Evolutionary conservation across 2,113 vertebrate genomes (phyloP).

Genomic region (Pterocles gutturalis): DNA sequence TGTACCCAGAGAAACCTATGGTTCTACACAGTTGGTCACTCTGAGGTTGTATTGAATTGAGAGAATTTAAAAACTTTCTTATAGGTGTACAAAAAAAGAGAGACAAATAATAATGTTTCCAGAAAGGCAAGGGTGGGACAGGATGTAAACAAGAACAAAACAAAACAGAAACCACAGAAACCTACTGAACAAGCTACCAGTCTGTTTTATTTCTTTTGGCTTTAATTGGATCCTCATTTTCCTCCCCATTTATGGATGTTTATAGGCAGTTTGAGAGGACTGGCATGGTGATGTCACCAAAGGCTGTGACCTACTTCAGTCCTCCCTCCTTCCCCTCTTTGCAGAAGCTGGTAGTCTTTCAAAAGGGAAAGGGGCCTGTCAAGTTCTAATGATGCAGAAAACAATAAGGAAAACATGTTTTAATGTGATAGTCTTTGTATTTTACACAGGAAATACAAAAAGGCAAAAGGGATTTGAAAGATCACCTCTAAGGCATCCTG

Average conservation of each 20-base stretch:
- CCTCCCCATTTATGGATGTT: neutral
- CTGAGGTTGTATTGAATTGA: neutral
- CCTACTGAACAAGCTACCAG: neutral
- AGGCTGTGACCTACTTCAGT: neutral
- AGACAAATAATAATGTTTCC: neutral
- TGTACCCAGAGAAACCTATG: neutral
- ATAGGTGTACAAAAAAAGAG: neutral
- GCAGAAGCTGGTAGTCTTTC: neutral
- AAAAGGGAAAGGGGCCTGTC: neutral
- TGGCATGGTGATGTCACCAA: neutral
- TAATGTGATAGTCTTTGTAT: constrained; percentile 1
- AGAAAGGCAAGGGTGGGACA: neutral
- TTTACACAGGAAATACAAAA: constrained; percentile 6
- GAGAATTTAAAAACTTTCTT: neutral
- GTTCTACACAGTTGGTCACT: accelerated
- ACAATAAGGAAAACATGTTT: constrained; percentile 1
- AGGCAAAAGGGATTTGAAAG: neutral
- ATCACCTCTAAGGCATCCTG: constrained; percentile 13
- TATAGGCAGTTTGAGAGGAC: neutral
- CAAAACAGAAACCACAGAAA: constrained; percentile 7
- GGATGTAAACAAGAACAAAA: constrained; percentile 5
- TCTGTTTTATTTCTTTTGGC: neutral
- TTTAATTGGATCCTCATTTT: neutral
- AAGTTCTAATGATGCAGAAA: constrained; percentile 30
- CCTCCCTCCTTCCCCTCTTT: neutral